phyloP scores from a whole-genome alignment of 2,888 invertebrate genomes.

The Opisthograptis luteolata region DNA sequence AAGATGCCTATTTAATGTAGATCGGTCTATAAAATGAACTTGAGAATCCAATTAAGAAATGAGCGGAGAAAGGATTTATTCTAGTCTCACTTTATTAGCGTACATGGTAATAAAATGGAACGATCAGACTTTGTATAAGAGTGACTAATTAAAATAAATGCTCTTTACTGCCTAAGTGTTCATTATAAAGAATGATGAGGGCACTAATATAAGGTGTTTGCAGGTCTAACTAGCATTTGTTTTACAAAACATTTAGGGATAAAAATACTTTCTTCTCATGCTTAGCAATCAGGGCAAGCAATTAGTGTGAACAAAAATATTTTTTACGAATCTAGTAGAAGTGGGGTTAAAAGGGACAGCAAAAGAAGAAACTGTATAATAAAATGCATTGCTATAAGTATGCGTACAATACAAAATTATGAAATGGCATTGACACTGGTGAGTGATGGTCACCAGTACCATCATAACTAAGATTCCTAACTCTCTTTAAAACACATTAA shows the following conservation, averaged over 20 bases:
- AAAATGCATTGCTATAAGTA: no score
- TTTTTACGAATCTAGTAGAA: no score
- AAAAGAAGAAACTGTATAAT: no score
- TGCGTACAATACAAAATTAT: no score
- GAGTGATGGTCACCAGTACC: no score
- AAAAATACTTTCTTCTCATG: neutral
- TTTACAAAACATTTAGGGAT: neutral
- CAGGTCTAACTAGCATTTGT: slow-evolving; percentile 12
- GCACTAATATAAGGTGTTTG: slow-evolving; percentile 11
- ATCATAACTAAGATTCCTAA: neutral
- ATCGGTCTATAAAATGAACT: slow-evolving; percentile 78
- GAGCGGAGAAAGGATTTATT: slow-evolving; percentile 72
- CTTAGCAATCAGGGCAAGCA: neutral
- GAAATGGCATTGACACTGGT: no score
- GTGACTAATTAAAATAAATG: slow-evolving; percentile 48
- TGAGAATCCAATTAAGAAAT: slow-evolving; percentile 81
- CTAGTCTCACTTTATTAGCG: slow-evolving; percentile 68
- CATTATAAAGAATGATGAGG: slow-evolving; percentile 6
- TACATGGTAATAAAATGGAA: slow-evolving; percentile 66
- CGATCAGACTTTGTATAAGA: slow-evolving; percentile 53
- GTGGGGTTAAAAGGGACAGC: no score
- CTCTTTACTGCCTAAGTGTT: slow-evolving; percentile 7
- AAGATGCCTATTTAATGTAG: slow-evolving; percentile 66
- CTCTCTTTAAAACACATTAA: no score
- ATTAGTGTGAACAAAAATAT: no score